A percentile compares a stretch with the other conserved stretches of the same genome.
phyloP scores from a whole-genome alignment of 2,797 vertebrate genomes.

The Threskiornis aethiopicus region DNA sequence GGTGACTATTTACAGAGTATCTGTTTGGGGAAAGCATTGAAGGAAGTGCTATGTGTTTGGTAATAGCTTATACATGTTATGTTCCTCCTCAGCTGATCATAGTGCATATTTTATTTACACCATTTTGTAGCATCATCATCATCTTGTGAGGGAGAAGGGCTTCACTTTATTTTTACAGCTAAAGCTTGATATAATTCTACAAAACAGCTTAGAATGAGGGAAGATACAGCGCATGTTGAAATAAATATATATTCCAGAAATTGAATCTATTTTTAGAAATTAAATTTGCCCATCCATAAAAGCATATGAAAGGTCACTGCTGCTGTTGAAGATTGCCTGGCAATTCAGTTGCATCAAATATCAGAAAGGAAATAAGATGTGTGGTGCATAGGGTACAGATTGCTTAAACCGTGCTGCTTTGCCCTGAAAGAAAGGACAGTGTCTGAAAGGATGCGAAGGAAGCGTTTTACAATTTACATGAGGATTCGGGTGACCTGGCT shows the following conservation, averaged over 20 bases:
- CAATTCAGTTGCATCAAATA: slow-evolving; percentile 55
- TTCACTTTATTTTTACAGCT: slow-evolving; percentile 39
- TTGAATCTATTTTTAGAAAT: slow-evolving; percentile 62
- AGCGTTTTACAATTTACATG: background rate
- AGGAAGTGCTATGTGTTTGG: background rate
- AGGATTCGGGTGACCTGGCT: slow-evolving; percentile 13
- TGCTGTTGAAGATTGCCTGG: slow-evolving; percentile 53
- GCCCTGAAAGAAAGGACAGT: background rate
- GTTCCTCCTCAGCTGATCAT: slow-evolving; percentile 24
- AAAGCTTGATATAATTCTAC: slow-evolving; percentile 36
- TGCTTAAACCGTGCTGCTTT: slow-evolving; percentile 11
- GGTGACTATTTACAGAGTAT: slow-evolving; percentile 42
- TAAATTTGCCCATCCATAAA: slow-evolving; percentile 61
- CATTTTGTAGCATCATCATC: background rate
- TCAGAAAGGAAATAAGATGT: slow-evolving; percentile 22
- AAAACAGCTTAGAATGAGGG: slow-evolving; percentile 9
- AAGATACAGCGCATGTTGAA: background rate
- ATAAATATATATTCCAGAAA: slow-evolving; percentile 48
- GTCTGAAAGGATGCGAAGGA: background rate
- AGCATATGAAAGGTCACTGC: slow-evolving; percentile 52
- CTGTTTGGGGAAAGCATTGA: background rate
- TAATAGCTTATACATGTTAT: background rate
- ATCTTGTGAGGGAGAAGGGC: slow-evolving; percentile 6
- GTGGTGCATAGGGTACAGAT: slow-evolving; percentile 12
- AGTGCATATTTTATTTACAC: slow-evolving; percentile 30